Conservation (phyloP, 2,113 vertebrate genomes). For the Tichodroma muraria region DNA sequence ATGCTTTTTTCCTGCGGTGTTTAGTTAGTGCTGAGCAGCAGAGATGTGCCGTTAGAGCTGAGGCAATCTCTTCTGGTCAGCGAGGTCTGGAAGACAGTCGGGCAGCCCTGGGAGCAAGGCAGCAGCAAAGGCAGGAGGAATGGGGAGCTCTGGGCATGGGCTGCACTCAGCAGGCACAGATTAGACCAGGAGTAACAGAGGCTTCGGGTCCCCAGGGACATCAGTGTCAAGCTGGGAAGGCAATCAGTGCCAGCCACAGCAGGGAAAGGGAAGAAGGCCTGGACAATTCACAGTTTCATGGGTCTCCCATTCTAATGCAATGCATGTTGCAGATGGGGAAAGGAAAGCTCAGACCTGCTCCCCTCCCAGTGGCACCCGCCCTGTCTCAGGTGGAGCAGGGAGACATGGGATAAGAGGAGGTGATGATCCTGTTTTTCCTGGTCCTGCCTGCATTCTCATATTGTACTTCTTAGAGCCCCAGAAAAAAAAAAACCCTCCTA, state of each 20-base stretch:
- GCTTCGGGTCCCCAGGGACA: neutral
- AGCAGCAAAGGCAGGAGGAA: neutral
- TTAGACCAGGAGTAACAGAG: neutral
- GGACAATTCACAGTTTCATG: rapidly evolving
- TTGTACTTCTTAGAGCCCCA: neutral
- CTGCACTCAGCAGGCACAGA: neutral
- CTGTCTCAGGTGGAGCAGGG: neutral
- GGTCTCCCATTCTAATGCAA: neutral
- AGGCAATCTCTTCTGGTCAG: neutral
- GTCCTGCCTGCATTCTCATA: neutral
- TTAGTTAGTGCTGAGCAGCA: neutral
- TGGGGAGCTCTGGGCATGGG: neutral
- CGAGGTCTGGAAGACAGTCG: rapidly evolving
- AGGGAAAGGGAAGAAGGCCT: neutral
- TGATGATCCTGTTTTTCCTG: neutral
- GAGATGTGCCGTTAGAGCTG: neutral
- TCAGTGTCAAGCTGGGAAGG: neutral
- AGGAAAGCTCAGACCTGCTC: neutral
- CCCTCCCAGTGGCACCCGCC: neutral
- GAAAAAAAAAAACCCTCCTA: neutral
- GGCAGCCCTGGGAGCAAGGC: neutral
- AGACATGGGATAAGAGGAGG: neutral
- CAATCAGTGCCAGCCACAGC: neutral
- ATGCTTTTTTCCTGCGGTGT: neutral
- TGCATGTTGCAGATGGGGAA: neutral